Base-by-base conservation (phyloP, 2,888 invertebrate genomes). In the Amphipyra tragopoginis region DNA sequence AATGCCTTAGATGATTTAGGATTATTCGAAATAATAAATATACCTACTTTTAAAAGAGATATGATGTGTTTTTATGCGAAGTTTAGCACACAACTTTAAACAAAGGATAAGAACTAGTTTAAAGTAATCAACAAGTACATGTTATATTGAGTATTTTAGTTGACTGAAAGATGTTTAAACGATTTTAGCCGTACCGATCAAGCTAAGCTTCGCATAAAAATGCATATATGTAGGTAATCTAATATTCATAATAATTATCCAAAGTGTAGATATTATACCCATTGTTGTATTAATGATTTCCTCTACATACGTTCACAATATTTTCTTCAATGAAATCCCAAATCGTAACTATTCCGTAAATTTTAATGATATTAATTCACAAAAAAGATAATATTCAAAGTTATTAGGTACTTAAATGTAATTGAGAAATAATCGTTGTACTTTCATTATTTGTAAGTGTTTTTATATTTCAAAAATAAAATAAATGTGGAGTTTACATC, bases 1-100 rank as follows among this genome's bases (percentile, higher is more conserved):
- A 88, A 83, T 90, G 92, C 92, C 92, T 92, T 91, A 90, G 90
- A 87, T 82, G 80, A 84, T 62, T 80, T 88, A 89, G 83, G 63
- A 77, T 74, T 84, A 83, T 79, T 79, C 64, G 48, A 69, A 56
- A 73, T 74, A 76, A 66, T 67, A 75, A 29, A 63, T 58, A 66
- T 65, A 63, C 43, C 60, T 62, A 63, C 45, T 60, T 66, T 54
- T 51, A 70, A 65, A 65, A 69, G n/a, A 61, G 59, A 65, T 9
- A 53, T 58, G 7, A 77, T 65, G 67, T 42, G 56, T 66, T 64
- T 61, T 68, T 68, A 69, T 65, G 65, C 53, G 66, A 70, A 60
- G 59, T 62, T 65, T 69, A 47, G 48, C 59, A 47, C 47, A 1
- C 7, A 1, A 33, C 2, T 11, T 11, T 7, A n/a, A 6, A 9